Conservation (phyloP, 2,797 vertebrate genomes). For the Melanogrammus aeglefinus region DNA sequence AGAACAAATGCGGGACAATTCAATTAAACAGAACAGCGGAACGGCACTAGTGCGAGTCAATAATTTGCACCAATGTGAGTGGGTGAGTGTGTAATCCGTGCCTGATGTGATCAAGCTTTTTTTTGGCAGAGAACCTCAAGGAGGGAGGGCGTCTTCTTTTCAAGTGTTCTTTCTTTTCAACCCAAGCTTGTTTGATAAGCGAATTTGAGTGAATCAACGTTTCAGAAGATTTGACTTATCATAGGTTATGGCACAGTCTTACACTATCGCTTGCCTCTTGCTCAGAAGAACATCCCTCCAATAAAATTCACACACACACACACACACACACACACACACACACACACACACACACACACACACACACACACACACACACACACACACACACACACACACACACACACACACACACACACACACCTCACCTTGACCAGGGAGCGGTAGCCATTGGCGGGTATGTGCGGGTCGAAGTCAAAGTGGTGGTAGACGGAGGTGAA, state of each 20-base stretch:
- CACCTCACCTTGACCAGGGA: conserved; percentile 82
- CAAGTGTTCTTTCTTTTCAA: too few species aligned
- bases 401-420: background rate
- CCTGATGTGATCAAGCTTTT: too few species aligned
- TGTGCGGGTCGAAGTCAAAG: conserved; percentile 88
- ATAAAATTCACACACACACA: too few species aligned
- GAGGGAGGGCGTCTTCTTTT: background rate
- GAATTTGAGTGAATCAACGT: background rate
- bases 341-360: background rate
- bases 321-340: background rate
- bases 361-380: too few species aligned
- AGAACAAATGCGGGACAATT: background rate
- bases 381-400: background rate
- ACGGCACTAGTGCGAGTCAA: background rate
- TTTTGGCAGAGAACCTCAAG: background rate
- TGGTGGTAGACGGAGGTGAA: conserved; percentile 81
- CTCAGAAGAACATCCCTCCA: background rate
- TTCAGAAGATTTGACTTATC: too few species aligned
- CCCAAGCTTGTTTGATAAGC: too few species aligned
- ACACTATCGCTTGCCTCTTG: background rate
- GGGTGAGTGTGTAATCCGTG: background rate
- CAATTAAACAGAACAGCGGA: background rate
- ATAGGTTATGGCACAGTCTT: too few species aligned
- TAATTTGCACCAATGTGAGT: background rate
- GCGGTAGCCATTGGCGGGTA: conserved; percentile 89